Evolutionary conservation across 2,888 invertebrate species (phyloP), one percentile per base, ranked within the genome.

Genomic region (Lepidocyrtinus sp.): DNA sequence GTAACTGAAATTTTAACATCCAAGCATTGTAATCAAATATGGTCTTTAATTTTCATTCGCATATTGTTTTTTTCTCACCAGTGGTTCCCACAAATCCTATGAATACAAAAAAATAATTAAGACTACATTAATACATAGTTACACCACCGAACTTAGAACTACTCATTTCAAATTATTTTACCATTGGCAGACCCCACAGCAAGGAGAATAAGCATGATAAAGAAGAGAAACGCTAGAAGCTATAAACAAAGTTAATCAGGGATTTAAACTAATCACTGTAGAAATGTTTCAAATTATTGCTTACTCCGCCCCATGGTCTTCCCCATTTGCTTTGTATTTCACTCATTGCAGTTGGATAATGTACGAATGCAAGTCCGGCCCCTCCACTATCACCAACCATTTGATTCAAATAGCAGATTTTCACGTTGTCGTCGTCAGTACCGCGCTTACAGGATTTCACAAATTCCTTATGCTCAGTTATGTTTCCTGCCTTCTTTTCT

Each of bases 81-180:
- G 75, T 76, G 0, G 75, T 76, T 50, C 75, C 75, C 1, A 76
- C 75, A 25, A 76, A 76, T 15, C 75, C n/a, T n/a, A n/a, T n/a
- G n/a, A n/a, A n/a, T n/a, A n/a, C n/a, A n/a, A n/a, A n/a, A n/a
- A n/a, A n/a, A n/a, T n/a, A n/a, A n/a, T n/a, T n/a, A n/a, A n/a
- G n/a, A n/a, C n/a, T n/a, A n/a, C n/a, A n/a, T n/a, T n/a, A n/a
- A n/a, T n/a, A n/a, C n/a, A n/a, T n/a, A n/a, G n/a, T n/a, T n/a
- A n/a, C n/a, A n/a, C n/a, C n/a, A n/a, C n/a, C n/a, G n/a, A n/a
- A n/a, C n/a, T n/a, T n/a, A n/a, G n/a, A n/a, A n/a, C n/a, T n/a
- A n/a, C n/a, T n/a, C n/a, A n/a, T n/a, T n/a, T n/a, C n/a, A n/a
- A n/a, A n/a, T n/a, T n/a, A n/a, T n/a, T n/a, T n/a, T n/a, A n/a